Base-by-base conservation (phyloP, 2,797 vertebrate genomes). In the Potorous gilbertii region DNA sequence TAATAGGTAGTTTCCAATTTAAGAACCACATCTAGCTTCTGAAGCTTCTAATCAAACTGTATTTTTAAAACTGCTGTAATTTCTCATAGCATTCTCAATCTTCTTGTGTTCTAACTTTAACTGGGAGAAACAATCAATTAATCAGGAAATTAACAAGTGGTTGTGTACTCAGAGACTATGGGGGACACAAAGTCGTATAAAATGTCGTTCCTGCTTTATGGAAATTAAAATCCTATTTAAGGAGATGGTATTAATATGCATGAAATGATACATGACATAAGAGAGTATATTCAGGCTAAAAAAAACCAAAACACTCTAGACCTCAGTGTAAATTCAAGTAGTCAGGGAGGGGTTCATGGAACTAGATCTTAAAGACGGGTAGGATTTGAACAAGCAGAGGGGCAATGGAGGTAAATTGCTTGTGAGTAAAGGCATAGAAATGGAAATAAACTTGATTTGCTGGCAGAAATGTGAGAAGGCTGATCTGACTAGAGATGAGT, bases 61-160 rank as follows among this genome's bases (percentile, higher is more conserved):
- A 46, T 81, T 46, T 56, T 92, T 55, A 52, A 46, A 94, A 93
- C 29, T 34, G 28, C 31, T 87, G 0, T 90, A 87, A 46, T 95
- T 93, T 96, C 0, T 95, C 90, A 16, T 56, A 81, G 89, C n/a
- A n/a, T 96, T 34, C 90, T 55, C 56, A 93, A 74, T 97, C 89
- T 94, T 74, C 90, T 96, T 95, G 94, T 90, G 56, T 59, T 81
- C 34, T 74, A 74, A 40, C 62, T 74, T 46, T 81, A 46, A 46
- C 16, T 81, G 66, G 66, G 66, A 81, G 66, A 81, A 81, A 24
- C 16, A 40, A 74, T 74, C n/a, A 40, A 40, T 81, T 46, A 46
- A 40, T 46, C 66, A 81, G 18, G n/a, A 81, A 81, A 46, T 40
- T 81, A 81, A 46, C 66, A 81, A 81, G 66, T 81, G n/a, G 66